Evolutionary conservation across 1,140 invertebrate species (phyloP), one percentile per base, ranked within the genome.

Genomic region (Trichogramma pretiosum): DNA sequence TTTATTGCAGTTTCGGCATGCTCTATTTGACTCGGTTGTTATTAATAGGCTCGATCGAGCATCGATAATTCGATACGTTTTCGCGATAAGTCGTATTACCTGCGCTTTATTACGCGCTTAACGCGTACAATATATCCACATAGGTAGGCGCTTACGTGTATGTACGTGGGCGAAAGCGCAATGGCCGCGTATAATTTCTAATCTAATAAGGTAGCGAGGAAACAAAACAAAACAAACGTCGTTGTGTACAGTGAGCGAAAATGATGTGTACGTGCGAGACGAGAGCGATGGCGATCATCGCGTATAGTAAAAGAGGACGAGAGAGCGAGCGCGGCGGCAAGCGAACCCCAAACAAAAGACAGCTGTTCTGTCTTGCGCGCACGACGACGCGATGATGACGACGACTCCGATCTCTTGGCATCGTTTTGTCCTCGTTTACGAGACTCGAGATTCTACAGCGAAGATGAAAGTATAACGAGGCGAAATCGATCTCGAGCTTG

Each of bases 341-440:
- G 9, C 14, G 38, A 22, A n/a, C n/a, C n/a, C n/a, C 10, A 48
- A 50, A 50, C 48, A 50, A 50, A 50, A 50, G 48, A 50, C 48
- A 50, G 48, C 48, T 50, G 48, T 50, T 50, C 30, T 8, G 17
- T 26, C 22, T 10, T 10, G 23, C 23, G n/a, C 36, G 26, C 26
- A 21, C 30, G 21, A 14, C 22, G 24, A 13, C 37, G 16, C 19
- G 24, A 9, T 7, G 9, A 21, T 23, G 13, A 11, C 4, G 13
- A 13, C 32, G 32, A n/a, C 13, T n/a, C 13, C 32, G 16, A 5
- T 33, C 13, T 13, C 4, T 33, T 13, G 5, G 3, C 4, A 3
- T 13, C 32, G 13, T n/a, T 33, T 33, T 4, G 13, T 7, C 4
- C 4, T 5, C 5, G 16, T 3, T n/a, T 5, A 11, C 4, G 13